Evolutionary conservation across 2,888 invertebrate genomes (phyloP).

Genomic region (Agrochola litura): DNA sequence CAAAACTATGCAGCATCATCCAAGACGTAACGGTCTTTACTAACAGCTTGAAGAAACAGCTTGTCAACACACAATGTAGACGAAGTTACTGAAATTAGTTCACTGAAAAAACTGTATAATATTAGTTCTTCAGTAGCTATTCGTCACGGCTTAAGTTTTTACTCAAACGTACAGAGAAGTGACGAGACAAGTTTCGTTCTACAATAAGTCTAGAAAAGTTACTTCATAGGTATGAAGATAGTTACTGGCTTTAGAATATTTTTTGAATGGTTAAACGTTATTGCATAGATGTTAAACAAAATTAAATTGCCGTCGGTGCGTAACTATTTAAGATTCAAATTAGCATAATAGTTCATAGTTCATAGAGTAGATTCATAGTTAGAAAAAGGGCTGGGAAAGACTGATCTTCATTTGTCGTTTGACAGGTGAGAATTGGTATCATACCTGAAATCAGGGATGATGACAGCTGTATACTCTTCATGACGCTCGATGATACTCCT

Average conservation of each 20-base stretch:
- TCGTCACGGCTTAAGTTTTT: slow-evolving; percentile 20
- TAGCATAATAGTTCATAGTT: background rate
- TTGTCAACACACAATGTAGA: slow-evolving; percentile 17
- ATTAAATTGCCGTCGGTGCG: no score
- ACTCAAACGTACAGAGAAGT: background rate
- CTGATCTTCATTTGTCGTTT: background rate
- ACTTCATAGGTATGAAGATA: slow-evolving; percentile 9
- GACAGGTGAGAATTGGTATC: background rate
- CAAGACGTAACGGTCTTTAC: background rate
- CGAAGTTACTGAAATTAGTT: slow-evolving; percentile 28
- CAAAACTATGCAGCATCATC: background rate
- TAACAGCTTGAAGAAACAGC: background rate
- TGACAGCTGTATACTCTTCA: background rate
- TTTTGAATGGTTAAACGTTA: background rate
- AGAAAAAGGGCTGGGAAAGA: background rate
- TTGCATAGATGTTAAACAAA: no score
- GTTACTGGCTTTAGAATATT: slow-evolving; percentile 2
- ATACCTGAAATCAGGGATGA: background rate
- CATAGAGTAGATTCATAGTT: background rate
- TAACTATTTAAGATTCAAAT: background rate
- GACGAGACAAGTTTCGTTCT: slow-evolving; percentile 8
- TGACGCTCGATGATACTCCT: background rate
- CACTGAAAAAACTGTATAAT: slow-evolving; percentile 28
- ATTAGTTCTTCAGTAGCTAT: slow-evolving; percentile 5
- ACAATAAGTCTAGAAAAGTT: background rate